These are phyloP conservation scores for Thunnus albacares DNA, from an alignment of 2,797 vertebrate genomes.

Conservation along the genomic window DNA sequence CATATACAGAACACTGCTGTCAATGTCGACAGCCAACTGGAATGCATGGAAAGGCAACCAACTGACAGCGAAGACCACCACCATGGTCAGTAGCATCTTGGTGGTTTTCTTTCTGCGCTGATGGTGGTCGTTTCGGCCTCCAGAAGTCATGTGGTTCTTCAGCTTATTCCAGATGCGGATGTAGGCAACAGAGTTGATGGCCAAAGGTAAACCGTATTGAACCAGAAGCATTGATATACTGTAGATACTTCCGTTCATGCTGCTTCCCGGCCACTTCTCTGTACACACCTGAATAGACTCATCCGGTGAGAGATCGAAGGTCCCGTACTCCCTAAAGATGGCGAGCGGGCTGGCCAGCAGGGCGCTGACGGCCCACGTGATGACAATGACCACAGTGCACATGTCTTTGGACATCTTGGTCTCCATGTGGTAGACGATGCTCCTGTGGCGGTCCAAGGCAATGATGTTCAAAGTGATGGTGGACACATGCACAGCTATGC, in stretches of 20 bases:
- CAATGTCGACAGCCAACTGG: constrained; percentile 94
- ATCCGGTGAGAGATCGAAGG: constrained; percentile 88
- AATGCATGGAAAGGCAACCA: constrained; percentile 96
- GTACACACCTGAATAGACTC: constrained; percentile 91
- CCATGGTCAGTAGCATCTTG: constrained; percentile 95
- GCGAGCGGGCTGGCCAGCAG: constrained; percentile 94
- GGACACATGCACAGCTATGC: constrained; percentile 94
- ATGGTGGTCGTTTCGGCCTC: constrained; percentile 81
- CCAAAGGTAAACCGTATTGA: constrained; percentile 92
- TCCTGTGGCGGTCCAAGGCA: constrained; percentile 93
- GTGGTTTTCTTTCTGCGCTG: constrained; percentile 92
- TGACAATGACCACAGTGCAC: constrained; percentile 90
- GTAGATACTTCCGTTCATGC: constrained; percentile 90
- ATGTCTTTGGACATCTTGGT: constrained; percentile 94
- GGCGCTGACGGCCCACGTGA: constrained; percentile 93
- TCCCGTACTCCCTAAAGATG: constrained; percentile 93
- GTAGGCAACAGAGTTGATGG: constrained; percentile 92
- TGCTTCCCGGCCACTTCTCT: constrained; percentile 93
- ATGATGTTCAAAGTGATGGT: constrained; percentile 96
- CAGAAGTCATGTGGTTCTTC: constrained; percentile 86
- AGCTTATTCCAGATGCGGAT: constrained; percentile 93
- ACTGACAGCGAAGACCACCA: constrained; percentile 94
- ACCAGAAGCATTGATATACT: constrained; percentile 92
- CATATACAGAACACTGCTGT: constrained; percentile 89
- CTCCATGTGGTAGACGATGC: constrained; percentile 94